These are phyloP conservation scores for Irena cyanogastra DNA, from an alignment of 2,113 vertebrate species.

Conservation along the genomic window DNA sequence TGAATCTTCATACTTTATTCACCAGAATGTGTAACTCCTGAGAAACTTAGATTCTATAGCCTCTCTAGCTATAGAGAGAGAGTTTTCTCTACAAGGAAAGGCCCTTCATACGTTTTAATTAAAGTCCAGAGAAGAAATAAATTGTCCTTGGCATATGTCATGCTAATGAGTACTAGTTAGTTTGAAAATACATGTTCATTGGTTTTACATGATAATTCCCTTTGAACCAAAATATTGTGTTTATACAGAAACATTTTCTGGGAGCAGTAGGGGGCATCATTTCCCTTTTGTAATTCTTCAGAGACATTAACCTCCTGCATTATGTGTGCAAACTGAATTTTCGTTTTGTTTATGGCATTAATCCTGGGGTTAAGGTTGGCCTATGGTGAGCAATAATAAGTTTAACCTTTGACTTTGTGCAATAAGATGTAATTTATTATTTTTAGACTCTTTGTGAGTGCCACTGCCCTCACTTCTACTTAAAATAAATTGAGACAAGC, in stretches of 20 bases:
- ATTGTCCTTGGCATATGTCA: neutral
- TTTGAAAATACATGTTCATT: neutral
- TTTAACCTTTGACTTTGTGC: constrained; percentile 69
- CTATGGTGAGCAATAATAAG: constrained; percentile 66
- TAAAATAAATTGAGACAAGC: constrained; percentile 36
- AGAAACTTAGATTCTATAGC: neutral
- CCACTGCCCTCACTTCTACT: constrained; percentile 3
- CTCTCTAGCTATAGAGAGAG: neutral
- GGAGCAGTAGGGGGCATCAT: constrained; percentile 69
- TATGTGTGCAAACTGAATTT: constrained; percentile 2
- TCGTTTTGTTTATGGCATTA: constrained; percentile 68
- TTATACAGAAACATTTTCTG: neutral
- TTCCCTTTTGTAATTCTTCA: constrained; percentile 69
- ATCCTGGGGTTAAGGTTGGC: constrained; percentile 67
- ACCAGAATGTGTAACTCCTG: neutral
- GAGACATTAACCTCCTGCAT: constrained; percentile 20
- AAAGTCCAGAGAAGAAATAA: neutral
- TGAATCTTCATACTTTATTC: neutral
- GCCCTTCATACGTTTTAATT: constrained; percentile 32
- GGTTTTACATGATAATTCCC: constrained; percentile 5
- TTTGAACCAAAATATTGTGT: neutral
- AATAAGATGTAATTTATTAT: constrained; percentile 64
- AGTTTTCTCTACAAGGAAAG: neutral
- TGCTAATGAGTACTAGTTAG: neutral
- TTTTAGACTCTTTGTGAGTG: constrained; percentile 33